Conservation (phyloP, 2,797 vertebrate species). For the Epinephelus malabaricus region DNA sequence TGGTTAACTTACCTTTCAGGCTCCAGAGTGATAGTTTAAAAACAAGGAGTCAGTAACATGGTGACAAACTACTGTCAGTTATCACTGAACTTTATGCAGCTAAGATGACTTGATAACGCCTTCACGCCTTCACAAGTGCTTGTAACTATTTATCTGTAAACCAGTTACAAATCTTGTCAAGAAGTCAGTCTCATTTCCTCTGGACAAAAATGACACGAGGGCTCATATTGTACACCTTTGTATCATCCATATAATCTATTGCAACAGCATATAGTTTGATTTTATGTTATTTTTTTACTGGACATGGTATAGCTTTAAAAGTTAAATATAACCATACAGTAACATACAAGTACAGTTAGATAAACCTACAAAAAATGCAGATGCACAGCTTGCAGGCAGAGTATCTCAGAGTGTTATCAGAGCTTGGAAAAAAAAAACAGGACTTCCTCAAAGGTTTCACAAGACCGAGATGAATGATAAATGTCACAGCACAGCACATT, state of each 20-base stretch:
- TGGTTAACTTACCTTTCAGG: neutral
- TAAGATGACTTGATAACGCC: neutral
- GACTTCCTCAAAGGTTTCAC: conserved; percentile 65
- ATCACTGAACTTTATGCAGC: neutral
- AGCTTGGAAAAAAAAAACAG: neutral
- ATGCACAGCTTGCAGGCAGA: neutral
- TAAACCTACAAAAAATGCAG: neutral
- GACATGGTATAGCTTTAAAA: neutral
- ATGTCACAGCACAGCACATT: neutral
- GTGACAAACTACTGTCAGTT: neutral
- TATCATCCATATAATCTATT: neutral
- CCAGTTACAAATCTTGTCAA: too few species aligned
- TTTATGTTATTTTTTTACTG: neutral
- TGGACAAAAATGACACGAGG: rapidly evolving
- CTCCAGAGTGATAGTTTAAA: neutral
- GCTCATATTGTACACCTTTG: neutral
- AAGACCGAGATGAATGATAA: conserved; percentile 36
- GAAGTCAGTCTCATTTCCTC: conserved; percentile 17
- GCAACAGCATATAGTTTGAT: neutral
- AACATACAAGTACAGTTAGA: neutral
- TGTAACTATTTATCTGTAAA: neutral
- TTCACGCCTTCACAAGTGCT: too few species aligned
- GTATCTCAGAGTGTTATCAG: neutral
- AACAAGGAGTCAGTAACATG: neutral
- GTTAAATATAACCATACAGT: neutral